phyloP scores from a whole-genome alignment of 2,797 vertebrate genomes.

The Bufotes viridis region DNA sequence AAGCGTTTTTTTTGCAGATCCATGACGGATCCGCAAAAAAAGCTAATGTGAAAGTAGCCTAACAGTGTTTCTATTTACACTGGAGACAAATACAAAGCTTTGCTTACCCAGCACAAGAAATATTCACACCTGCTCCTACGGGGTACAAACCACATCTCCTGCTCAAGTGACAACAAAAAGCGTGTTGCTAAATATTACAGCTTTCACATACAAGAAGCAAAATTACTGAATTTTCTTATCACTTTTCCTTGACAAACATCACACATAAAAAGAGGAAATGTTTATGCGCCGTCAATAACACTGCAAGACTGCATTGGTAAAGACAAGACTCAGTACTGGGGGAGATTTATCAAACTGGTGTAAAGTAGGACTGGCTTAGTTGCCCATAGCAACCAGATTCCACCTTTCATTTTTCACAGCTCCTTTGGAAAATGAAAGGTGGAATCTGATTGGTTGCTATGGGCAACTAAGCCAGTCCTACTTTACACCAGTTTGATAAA shows the following conservation, averaged over 20 bases:
- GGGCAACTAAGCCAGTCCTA: too few relatives aligned
- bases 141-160: neutral
- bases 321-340: too few relatives aligned
- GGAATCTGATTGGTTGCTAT: too few relatives aligned
- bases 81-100: conserved; percentile 5
- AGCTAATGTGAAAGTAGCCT: too few relatives aligned
- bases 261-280: neutral
- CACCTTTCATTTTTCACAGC: too few relatives aligned
- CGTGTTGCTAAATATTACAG: neutral
- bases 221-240: conserved; percentile 7
- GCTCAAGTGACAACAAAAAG: conserved; percentile 7
- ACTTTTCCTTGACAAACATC: conserved; percentile 23
- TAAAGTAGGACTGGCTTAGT: too few relatives aligned
- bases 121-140: conserved; percentile 27
- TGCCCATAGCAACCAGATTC: too few relatives aligned
- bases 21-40: too few relatives aligned
- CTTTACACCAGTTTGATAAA: too few relatives aligned
- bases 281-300: neutral
- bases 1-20: too few relatives aligned
- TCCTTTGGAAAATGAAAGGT: too few relatives aligned
- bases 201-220: conserved; percentile 5
- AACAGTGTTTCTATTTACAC: conserved; percentile 12
- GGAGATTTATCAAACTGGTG: too few relatives aligned
- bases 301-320: neutral
- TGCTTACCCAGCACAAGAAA: conserved; percentile 42